Evolutionary conservation across 2,113 vertebrate genomes (phyloP), one percentile per base, ranked within the genome.

Genomic region (Ariopsis seemanni): DNA sequence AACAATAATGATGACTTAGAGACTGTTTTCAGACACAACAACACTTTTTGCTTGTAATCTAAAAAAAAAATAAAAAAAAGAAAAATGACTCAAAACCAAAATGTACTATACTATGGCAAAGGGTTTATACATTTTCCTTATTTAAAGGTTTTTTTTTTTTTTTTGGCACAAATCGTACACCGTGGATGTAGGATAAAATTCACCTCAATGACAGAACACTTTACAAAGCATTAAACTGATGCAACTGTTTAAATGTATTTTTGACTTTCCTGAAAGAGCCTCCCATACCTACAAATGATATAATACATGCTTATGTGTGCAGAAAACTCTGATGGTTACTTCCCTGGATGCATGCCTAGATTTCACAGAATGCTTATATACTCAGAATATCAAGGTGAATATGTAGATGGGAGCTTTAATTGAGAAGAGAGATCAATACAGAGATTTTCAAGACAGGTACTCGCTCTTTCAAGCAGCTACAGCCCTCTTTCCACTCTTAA

Each of bases 1-100:
- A 84, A 81, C 78, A 89, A 87, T 91, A 91, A 90, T 89, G 87
- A 89, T 90, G 87, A 88, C 80, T 90, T 90, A 90, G 88, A 89
- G 85, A 86, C 86, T 82, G 79, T 80, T 84, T 88, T 91, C 86
- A 88, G 74, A 91, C 86, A 91, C 86, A 52, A 83, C 57, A 42
- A 55, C 83, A 86, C 53, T 57, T 79, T 79, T 89, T 87, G 55
- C 42, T 34, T 85, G 10, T 57, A 27, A 25, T 60, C 30, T 42
- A n/a, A 55, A 42, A 65, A 82, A 72, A 53, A 34, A 62, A 80
- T 83, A 72, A 53, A 34, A 62, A 80, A 85, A 80, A 84, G 42
- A 77, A 82, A 65, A 69, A 57, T 30, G 34, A 14, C 75, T 84
- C 12, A 63, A 50, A 75, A 90, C 27, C 25, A 57, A 88, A 87